phyloP scores from a whole-genome alignment of 2,888 invertebrate species.

The Erannis defoliaria region DNA sequence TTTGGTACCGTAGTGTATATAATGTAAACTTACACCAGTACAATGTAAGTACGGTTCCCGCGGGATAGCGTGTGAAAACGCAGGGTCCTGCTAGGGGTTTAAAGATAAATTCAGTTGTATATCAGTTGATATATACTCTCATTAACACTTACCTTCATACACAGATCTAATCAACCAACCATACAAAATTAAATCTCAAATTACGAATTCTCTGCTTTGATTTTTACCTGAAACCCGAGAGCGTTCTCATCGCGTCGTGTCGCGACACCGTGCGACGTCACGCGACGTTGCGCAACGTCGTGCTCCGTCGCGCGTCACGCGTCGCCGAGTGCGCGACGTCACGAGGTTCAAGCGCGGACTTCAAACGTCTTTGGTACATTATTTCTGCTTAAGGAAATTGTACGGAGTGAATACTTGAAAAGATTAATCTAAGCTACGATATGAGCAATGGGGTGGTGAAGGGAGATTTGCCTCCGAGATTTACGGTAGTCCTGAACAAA shows the following conservation, averaged over 20 bases:
- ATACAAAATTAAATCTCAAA: slow-evolving; percentile 23
- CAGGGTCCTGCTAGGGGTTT: neutral
- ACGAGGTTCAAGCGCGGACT: slow-evolving; percentile 10
- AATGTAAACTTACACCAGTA: no score
- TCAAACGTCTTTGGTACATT: slow-evolving; percentile 24
- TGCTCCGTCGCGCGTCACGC: slow-evolving; percentile 50
- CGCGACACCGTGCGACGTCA: slow-evolving; percentile 38
- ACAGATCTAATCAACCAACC: slow-evolving; percentile 6
- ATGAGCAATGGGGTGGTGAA: slow-evolving; percentile 19
- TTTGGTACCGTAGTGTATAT: no score
- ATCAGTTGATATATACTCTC: neutral
- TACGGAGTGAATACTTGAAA: slow-evolving; percentile 14
- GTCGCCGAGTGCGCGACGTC: slow-evolving; percentile 31
- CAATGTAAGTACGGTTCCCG: no score
- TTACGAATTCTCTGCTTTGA: slow-evolving; percentile 22
- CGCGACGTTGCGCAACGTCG: slow-evolving; percentile 57
- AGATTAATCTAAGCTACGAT: slow-evolving; percentile 23
- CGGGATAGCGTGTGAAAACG: no score
- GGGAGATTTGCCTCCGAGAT: slow-evolving; percentile 4
- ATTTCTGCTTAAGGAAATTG: slow-evolving; percentile 21
- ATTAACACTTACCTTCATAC: neutral
- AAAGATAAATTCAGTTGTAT: neutral
- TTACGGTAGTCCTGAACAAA: slow-evolving; percentile 1
- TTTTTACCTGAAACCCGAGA: slow-evolving; percentile 16
- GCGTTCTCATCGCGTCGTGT: slow-evolving; percentile 49